Conservation (phyloP, 2,888 invertebrate species). For the Watsonalla cultraria region DNA sequence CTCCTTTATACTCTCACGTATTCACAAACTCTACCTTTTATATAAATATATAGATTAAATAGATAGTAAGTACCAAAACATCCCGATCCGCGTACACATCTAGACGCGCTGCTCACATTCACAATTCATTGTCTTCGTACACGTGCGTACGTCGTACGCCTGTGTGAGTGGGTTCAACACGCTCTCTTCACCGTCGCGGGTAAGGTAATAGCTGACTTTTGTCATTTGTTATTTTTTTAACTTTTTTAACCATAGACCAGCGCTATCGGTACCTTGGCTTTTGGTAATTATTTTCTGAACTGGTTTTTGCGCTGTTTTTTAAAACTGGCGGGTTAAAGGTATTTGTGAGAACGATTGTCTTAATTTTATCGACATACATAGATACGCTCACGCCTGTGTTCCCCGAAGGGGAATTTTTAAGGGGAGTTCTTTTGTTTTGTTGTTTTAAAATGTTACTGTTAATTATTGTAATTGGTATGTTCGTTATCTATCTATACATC, state of each 20-base stretch:
- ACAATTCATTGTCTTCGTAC: constrained; percentile 29
- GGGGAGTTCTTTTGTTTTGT: no score
- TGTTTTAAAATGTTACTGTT: no score
- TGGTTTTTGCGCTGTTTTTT: no score
- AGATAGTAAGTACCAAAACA: constrained; percentile 2
- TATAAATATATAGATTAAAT: not conserved
- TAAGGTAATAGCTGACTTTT: constrained; percentile 42
- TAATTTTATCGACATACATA: no score
- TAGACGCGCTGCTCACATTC: constrained; percentile 11
- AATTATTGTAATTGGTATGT: no score
- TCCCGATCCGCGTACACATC: constrained; percentile 7
- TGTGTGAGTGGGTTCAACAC: constrained; percentile 58
- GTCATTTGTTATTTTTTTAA: constrained; percentile 18
- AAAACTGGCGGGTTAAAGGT: no score
- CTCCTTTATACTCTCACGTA: no score
- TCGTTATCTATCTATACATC: no score
- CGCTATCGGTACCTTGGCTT: not conserved
- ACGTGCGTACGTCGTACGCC: constrained; percentile 11
- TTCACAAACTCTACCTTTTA: no score
- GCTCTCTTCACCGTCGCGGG: constrained; percentile 23
- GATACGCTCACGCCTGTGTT: no score
- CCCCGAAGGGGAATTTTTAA: no score
- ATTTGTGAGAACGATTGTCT: no score
- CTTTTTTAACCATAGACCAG: constrained; percentile 6
- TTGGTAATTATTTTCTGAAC: not conserved